A percentile compares a stretch with the other conserved stretches of the same genome.
Evolutionary conservation across 1,140 invertebrate species (phyloP).

Genomic region (Lepidurus couesii): DNA sequence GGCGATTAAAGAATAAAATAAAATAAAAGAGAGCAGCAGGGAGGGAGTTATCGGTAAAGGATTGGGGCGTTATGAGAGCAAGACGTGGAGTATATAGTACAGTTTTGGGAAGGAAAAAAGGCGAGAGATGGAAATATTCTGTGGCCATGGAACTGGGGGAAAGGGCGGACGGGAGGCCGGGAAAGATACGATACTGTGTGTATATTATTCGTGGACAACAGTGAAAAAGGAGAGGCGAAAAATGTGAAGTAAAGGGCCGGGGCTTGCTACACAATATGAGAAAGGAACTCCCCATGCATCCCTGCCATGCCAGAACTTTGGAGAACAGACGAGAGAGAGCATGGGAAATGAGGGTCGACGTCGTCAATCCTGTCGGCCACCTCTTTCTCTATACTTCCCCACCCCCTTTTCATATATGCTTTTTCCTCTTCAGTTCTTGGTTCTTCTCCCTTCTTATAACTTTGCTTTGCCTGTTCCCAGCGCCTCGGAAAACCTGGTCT

Average conservation of each 20-base stretch:
- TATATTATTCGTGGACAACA: not conserved
- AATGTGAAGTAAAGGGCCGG: not conserved
- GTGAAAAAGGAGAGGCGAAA: not conserved
- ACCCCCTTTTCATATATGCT: not conserved
- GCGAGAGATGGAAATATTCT: not conserved
- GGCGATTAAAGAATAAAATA: not conserved
- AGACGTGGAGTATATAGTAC: not conserved
- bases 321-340: constrained; percentile 20
- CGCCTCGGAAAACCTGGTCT: not conserved
- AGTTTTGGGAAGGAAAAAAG: not conserved
- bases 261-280: not conserved
- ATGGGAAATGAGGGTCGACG: constrained; percentile 20
- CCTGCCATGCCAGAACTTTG: not conserved
- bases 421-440: not conserved
- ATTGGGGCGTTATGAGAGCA: not conserved
- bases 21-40: not conserved
- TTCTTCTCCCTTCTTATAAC: not conserved
- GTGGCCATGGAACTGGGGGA: not conserved
- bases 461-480: not conserved
- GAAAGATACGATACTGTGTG: not conserved
- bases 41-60: not conserved
- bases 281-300: not conserved
- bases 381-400: not conserved
- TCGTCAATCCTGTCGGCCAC: constrained; percentile 13
- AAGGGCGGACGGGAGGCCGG: not conserved